Evolutionary conservation across 2,797 vertebrate species (phyloP).

Genomic region (Chaetophractus vellerosus): DNA sequence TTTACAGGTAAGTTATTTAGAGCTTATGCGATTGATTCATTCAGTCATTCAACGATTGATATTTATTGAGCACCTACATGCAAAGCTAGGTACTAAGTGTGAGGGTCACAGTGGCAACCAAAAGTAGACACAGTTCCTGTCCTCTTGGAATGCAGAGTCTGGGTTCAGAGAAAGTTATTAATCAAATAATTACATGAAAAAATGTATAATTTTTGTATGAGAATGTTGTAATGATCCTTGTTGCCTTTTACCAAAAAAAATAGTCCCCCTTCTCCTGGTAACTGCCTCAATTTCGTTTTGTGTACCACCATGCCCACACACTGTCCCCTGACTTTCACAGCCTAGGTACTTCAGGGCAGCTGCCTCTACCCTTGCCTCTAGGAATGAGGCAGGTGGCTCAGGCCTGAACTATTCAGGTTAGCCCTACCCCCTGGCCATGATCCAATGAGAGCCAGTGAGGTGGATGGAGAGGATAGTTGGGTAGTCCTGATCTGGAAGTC

Average conservation of each 20-base stretch:
- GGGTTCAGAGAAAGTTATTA: not conserved
- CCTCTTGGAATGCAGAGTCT: not conserved
- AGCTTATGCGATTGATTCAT: not conserved
- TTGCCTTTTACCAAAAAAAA: slow-evolving; percentile 32
- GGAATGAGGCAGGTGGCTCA: not conserved
- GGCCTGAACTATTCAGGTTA: not conserved
- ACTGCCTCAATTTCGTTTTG: not conserved
- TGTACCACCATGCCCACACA: not conserved
- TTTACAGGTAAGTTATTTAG: not conserved
- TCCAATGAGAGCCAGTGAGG: not conserved
- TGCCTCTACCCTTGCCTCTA: not conserved
- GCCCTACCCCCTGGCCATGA: not conserved
- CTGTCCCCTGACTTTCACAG: not conserved
- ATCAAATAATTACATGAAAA: slow-evolving; percentile 12
- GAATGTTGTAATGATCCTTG: not conserved
- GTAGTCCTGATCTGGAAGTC: not conserved
- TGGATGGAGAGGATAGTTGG: not conserved
- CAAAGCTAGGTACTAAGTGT: not conserved
- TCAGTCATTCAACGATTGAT: not conserved
- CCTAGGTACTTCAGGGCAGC: not conserved
- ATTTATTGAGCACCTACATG: not conserved
- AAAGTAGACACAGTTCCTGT: not conserved
- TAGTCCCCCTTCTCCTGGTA: not conserved
- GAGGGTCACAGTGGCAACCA: not conserved
- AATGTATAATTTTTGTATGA: not conserved